Evolutionary conservation across 1,140 invertebrate genomes (phyloP), one percentile per base, ranked within the genome.

Genomic region (Magallana ariakensis): DNA sequence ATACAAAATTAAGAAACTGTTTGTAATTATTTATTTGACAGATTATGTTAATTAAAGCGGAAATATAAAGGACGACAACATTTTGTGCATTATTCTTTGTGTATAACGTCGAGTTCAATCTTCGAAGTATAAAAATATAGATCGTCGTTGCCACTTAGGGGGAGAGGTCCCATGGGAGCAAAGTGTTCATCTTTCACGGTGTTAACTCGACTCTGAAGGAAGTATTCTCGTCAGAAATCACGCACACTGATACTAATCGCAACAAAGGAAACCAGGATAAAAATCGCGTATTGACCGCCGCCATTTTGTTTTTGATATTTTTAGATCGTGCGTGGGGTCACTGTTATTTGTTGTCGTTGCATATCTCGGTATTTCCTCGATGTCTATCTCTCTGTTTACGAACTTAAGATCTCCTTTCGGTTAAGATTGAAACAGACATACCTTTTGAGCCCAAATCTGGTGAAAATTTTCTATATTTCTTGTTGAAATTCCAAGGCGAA

Each of bases 271-370:
- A 75, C 33, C 2, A 11, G 66, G 66, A 75, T 75, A 75, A 75
- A 75, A 33, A 75, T 75, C 66, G 66, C 66, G 83, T 46, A 58
- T 26, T 84, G 55, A 81, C 55, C 33, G 80, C 33, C 85, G 85
- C 85, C 85, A 86, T 86, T 81, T 86, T 86, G 85, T 81, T 81
- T 82, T 75, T 46, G 33, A 46, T 86, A 82, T 82, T 58, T 86
- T 33, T 81, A 80, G 80, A 60, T 66, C 57, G 57, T 86, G 84
- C 70, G 85, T 82, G 85, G 80, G 85, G 85, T 86, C 85, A 86
- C 75, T 16, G 53, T 62, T 46, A 57, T 81, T 53, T 10, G 53
- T 26, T 82, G 16, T 60, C 15, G 19, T 53, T 56, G 10, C 26
- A 19, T 81, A 54, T 81, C 57, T 75, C n/a, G 16, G 9, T 13